phyloP scores from a whole-genome alignment of 2,113 vertebrate genomes.

The Pseudorhombus dupliciocellatus region DNA sequence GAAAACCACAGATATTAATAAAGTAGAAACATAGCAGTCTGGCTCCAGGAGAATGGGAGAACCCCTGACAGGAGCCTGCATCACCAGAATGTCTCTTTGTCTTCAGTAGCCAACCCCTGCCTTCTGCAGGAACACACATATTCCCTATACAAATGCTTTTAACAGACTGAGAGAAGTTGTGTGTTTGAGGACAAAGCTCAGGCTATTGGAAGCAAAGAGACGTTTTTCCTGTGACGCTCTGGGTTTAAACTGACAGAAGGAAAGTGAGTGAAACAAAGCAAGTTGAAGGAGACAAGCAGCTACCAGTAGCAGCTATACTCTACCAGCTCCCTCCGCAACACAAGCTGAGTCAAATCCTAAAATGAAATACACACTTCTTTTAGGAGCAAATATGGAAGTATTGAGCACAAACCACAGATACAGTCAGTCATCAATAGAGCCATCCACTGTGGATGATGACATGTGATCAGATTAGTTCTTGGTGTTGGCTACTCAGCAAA shows the following conservation, averaged over 20 bases:
- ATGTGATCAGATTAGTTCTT: background rate
- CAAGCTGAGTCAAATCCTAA: conserved; percentile 85
- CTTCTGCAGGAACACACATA: conserved; percentile 1
- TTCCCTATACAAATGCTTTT: background rate
- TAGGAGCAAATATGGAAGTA: conserved; percentile 36
- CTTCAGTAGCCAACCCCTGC: conserved; percentile 25
- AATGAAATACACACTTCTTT: conserved; percentile 76
- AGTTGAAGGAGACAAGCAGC: conserved; percentile 54
- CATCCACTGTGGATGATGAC: conserved; percentile 6
- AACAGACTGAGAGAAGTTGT: conserved; percentile 7
- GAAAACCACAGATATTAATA: conserved; percentile 41
- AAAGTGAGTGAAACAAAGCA: conserved; percentile 52
- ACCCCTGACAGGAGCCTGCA: conserved; percentile 32
- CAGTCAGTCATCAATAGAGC: background rate
- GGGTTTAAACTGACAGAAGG: conserved; percentile 44
- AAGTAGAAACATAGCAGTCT: conserved; percentile 46
- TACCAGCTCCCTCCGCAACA: conserved; percentile 84
- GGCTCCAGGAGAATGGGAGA: conserved; percentile 33
- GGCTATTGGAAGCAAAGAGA: conserved; percentile 53
- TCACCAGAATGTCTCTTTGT: conserved; percentile 46
- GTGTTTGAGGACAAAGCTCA: conserved; percentile 25
- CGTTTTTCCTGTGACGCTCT: conserved; percentile 64
- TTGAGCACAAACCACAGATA: conserved; percentile 19
- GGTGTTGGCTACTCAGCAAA: background rate
- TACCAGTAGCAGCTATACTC: conserved; percentile 71